Evolutionary conservation across 2,888 invertebrate species (phyloP), one percentile per base, ranked within the genome.

Genomic region (Epinotia nisella): DNA sequence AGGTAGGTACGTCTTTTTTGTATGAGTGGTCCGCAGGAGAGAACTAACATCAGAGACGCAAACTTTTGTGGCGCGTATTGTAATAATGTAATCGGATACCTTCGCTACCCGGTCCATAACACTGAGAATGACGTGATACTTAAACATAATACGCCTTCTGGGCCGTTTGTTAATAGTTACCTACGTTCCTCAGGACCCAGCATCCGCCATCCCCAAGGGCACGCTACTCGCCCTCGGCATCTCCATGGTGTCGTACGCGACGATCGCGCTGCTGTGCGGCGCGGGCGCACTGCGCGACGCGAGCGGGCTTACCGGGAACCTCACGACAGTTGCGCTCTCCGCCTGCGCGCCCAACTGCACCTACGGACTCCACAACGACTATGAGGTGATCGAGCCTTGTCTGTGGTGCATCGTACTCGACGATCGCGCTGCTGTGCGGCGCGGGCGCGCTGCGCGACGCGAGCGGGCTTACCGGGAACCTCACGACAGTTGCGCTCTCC

Each of bases 201-300:
- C 96, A 5, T 95, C 93, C 29, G 96, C 98, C 4, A 99, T 99
- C 80, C 98, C 99, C 0, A 96, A 97, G 82, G 99, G 99, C 29
- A 99, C 99, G 0, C 91, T 99, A 11, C 90, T 97, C 58, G 96
- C 98, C 0, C 94, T 99, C 7, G 81, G 96, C 4, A 95, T 98
- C 74, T 98, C 98, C 0, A 97, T 98, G 94, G 81, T 95, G 0
- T 96, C 97, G 19, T 99, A 99, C 88, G 94, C 96, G 0, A 94
- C 96, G 0, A 83, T 95, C 49, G 97, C 97, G 78, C 96, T 96
- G 0, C 78, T 97, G 3, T 96, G 97, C 78, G 96, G 97, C 5
- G 97, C 97, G 0, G 95, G 95, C 0, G 96, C 96, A 1, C 29
- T 84, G 39, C 79, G 87, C 5, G 85, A 87, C 71, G 87, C 87